phyloP scores from a whole-genome alignment of 2,797 vertebrate genomes.

The Synanceia verrucosa region DNA sequence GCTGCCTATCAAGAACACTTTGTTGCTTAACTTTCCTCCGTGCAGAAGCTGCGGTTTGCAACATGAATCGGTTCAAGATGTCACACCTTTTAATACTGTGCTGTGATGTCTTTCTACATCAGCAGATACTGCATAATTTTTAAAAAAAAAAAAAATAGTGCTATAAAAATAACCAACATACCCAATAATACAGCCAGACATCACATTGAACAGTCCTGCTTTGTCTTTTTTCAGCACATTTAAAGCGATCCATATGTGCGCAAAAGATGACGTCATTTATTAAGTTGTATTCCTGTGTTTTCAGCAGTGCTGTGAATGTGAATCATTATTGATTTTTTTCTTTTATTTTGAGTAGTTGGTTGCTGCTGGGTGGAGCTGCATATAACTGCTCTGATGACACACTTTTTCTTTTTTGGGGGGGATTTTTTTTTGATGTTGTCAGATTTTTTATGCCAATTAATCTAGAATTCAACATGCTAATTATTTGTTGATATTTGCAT shows the following conservation, averaged over 20 bases:
- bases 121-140: neutral
- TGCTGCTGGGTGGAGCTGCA: neutral
- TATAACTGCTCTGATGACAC: neutral
- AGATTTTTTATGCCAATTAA: neutral
- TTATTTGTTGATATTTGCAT: slow-evolving; percentile 9
- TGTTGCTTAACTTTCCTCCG: slow-evolving; percentile 6
- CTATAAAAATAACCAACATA: neutral
- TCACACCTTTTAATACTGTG: neutral
- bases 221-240: neutral
- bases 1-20: neutral
- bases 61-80: neutral
- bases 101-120: neutral
- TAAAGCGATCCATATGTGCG: neutral
- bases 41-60: slow-evolving; percentile 13
- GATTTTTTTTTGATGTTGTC: no score
- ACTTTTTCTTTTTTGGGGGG: no score
- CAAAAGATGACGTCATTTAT: no score
- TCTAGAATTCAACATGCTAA: neutral
- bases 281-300: no score
- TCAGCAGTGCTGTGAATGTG: neutral
- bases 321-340: neutral
- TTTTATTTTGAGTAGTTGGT: neutral
- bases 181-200: neutral
- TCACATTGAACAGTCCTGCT: neutral
- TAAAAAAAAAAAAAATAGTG: neutral